Evolutionary conservation across 2,888 invertebrate genomes (phyloP).

Genomic region (Lasioglossum villosulum): DNA sequence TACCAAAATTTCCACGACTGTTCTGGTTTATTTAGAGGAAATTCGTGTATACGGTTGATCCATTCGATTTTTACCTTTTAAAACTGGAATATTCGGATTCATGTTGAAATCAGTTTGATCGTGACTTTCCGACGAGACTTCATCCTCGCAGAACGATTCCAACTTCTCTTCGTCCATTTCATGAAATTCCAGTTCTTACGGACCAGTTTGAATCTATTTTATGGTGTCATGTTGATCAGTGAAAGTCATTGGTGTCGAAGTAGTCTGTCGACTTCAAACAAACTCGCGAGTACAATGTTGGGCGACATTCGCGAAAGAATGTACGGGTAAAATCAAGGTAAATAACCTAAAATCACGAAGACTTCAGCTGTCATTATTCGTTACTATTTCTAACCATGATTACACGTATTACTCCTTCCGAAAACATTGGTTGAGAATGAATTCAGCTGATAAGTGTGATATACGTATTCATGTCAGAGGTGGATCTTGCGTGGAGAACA

Average conservation of each 20-base stretch:
- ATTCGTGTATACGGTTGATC: background rate
- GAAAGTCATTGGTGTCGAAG: background rate
- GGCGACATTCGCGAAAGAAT: slow-evolving; percentile 30
- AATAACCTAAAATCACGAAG: slow-evolving; percentile 49
- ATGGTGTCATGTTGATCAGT: slow-evolving; percentile 14
- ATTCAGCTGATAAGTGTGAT: slow-evolving; percentile 3
- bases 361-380: slow-evolving; percentile 47
- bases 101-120: slow-evolving; percentile 12
- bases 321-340: slow-evolving; percentile 17
- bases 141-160: slow-evolving; percentile 6
- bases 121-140: background rate
- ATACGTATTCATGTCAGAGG: background rate
- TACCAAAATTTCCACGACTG: background rate
- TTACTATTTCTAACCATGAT: slow-evolving; percentile 26
- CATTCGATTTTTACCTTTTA: slow-evolving; percentile 42
- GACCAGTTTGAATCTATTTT: slow-evolving; percentile 32
- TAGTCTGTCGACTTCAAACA: background rate
- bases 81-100: slow-evolving; percentile 2
- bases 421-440: slow-evolving; percentile 4
- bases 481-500: background rate
- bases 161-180: slow-evolving; percentile 57
- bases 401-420: background rate
- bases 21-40: background rate
- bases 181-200: slow-evolving; percentile 25
- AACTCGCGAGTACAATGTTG: background rate